phyloP scores from a whole-genome alignment of 2,797 vertebrate genomes.

The Malacoctenus gilli region DNA sequence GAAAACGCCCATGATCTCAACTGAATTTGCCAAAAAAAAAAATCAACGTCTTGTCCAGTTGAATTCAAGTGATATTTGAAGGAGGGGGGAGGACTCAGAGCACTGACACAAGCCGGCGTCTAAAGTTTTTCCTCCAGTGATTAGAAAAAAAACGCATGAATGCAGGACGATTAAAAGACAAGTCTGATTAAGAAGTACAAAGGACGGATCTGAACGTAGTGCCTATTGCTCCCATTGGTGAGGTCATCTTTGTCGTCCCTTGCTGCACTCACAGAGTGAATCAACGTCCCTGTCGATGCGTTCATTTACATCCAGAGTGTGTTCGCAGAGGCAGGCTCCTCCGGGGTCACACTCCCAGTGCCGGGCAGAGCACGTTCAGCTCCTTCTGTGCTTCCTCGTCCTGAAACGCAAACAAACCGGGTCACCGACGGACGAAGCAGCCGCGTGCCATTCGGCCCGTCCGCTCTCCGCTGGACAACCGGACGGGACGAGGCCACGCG shows the following conservation, averaged over 20 bases:
- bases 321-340: neutral
- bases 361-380: conserved; percentile 73
- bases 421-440: neutral
- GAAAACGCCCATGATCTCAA: neutral
- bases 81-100: too few species aligned
- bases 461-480: too few species aligned
- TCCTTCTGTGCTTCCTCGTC: conserved; percentile 84
- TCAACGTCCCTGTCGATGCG: too few species aligned
- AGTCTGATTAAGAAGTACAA: conserved; percentile 23
- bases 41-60: too few species aligned
- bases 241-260: conserved; percentile 7
- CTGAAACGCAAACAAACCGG: conserved; percentile 50
- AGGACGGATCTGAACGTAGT: conserved; percentile 25
- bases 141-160: neutral
- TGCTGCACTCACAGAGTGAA: conserved; percentile 73
- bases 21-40: neutral
- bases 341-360: conserved; percentile 61
- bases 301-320: conserved; percentile 8
- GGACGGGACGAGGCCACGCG: too few species aligned
- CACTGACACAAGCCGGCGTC: too few species aligned
- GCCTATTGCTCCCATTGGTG: neutral
- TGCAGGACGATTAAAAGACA: neutral
- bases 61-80: too few species aligned
- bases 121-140: neutral
- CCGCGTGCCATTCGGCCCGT: neutral